A percentile compares a stretch with the other conserved stretches of the same genome.
Conservation (phyloP, 2,113 vertebrate species). For the Spea bombifrons region DNA sequence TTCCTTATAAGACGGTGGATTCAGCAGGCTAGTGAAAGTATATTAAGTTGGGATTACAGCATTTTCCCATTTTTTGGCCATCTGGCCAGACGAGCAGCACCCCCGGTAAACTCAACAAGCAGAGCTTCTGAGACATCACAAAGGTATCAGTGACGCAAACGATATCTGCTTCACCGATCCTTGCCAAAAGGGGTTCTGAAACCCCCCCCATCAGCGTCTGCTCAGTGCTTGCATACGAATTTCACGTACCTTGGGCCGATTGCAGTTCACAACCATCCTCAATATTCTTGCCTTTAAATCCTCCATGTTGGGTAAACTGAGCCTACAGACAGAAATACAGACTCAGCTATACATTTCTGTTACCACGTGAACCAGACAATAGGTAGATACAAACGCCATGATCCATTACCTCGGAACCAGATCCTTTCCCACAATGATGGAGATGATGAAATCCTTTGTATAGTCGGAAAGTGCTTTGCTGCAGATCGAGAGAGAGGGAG, state of each 20-base stretch:
- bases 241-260: constrained; percentile 82
- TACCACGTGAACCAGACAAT: background rate
- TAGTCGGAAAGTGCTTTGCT: constrained; percentile 91
- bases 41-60: no score
- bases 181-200: no score
- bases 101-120: no score
- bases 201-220: no score
- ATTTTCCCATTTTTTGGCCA: no score
- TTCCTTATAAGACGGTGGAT: no score
- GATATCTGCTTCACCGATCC: no score
- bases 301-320: constrained; percentile 93
- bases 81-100: no score
- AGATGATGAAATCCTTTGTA: constrained; percentile 85
- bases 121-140: no score
- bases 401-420: constrained; percentile 84
- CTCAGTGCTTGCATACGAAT: background rate
- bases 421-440: constrained; percentile 89
- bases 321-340: constrained; percentile 49
- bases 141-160: no score
- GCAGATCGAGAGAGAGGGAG: constrained; percentile 24
- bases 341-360: background rate
- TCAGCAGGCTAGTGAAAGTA: no score
- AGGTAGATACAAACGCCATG: background rate
- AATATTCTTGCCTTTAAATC: constrained; percentile 87
- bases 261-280: constrained; percentile 89